Percentiles rank a stretch among this genome's conserved stretches.
phyloP scores from a whole-genome alignment of 1,140 invertebrate genomes.

The Potamilus streckersoni region DNA sequence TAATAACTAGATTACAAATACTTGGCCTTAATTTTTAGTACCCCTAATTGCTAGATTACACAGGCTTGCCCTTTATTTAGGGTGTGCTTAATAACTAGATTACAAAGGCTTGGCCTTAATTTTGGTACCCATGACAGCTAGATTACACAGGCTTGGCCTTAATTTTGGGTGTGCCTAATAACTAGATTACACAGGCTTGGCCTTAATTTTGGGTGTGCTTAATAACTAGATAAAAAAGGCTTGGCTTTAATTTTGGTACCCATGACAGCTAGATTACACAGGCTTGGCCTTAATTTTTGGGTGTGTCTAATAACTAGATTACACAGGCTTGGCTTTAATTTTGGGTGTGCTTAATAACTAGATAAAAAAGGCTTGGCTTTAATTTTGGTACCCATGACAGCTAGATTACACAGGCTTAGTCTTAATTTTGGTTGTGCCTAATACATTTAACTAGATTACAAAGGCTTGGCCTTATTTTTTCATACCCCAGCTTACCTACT shows the following conservation, averaged over 20 bases:
- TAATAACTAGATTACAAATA: background rate
- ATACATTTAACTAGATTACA: no score
- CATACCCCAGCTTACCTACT: background rate
- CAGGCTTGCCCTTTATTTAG: no score
- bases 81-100: no score
- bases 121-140: background rate
- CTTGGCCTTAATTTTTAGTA: background rate
- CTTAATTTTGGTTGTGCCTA: no score
- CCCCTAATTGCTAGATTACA: no score
- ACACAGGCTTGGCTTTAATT: background rate
- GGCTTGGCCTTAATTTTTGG: no score
- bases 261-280: no score
- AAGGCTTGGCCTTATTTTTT: background rate
- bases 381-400: background rate
- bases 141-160: background rate
- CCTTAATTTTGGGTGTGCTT: no score
- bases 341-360: background rate
- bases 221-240: no score
- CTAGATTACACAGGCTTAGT: background rate
- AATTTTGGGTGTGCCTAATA: background rate
- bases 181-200: no score
- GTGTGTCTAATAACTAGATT: background rate
- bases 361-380: no score
- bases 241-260: no score
- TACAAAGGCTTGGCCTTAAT: background rate